Base-by-base conservation (phyloP, 1,140 invertebrate genomes). In the Euwallacea similis region DNA sequence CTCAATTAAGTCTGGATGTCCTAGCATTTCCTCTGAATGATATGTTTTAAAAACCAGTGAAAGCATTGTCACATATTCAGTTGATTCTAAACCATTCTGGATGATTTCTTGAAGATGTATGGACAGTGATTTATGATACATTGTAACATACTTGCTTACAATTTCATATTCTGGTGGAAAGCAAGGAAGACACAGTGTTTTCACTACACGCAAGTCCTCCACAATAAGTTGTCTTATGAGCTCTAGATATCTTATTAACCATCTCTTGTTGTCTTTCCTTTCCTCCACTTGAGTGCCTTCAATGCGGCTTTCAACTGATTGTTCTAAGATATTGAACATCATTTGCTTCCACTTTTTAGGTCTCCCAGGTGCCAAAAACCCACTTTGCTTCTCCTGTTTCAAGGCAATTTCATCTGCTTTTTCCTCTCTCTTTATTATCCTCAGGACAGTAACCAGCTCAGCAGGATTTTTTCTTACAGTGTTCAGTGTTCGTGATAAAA, bases 91-190 rank as follows among this genome's bases (percentile, higher is more conserved):
- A 0, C 94, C 94, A 77, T 88, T 90, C 13, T 88, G 85, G 21
- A 97, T 93, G 43, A 97, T 88, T 76, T 97, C 95, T 83, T 94
- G 88, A 7, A 98, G 83, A 86, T 95, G 94, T 71, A 87, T 86
- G 0, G 94, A 93, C 11, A 99, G 84, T 77, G 90, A 92, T 21
- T 85, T 89, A 80, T 99, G 97, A 79, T 99, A 99, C 92, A 99
- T 97, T 76, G 89, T 87, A 0, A 98, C 90, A 84, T 94, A 98
- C 82, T 89, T 90, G 74, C 93, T 90, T 4, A 96, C 89, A 74
- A 99, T 98, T 79, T 98, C 88, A 77, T 97, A 99, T 71, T 91
- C 88, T n/a, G 95, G 94, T 3, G 97, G 97, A 81, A 99, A 99
- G 81, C 96, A 98, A 0, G 95, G 95, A 3, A 93, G 90, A 79